Percentiles rank a stretch among this genome's conserved stretches.
These are phyloP conservation scores for Pomacea maculata DNA, from an alignment of 1,140 invertebrate species.

Conservation along the genomic window DNA sequence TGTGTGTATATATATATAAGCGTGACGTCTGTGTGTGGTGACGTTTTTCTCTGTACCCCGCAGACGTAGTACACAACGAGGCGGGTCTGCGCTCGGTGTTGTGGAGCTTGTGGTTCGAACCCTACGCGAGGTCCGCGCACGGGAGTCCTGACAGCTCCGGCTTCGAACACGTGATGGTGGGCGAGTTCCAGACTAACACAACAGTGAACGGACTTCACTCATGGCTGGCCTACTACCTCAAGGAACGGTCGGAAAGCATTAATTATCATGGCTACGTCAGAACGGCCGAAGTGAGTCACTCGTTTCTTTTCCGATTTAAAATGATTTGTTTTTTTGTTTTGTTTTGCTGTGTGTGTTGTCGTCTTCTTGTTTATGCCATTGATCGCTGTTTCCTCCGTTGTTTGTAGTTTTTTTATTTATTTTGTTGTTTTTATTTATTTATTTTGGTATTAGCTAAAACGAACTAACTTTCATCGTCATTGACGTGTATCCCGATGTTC, in stretches of 20 bases:
- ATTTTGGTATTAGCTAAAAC: too few relatives aligned
- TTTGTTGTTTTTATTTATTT: too few relatives aligned
- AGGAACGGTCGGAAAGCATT: constrained; percentile 56
- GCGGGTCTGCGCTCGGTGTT: constrained; percentile 27
- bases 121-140: constrained; percentile 47
- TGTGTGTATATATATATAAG: too few relatives aligned
- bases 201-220: constrained; percentile 65
- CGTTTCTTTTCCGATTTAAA: too few relatives aligned
- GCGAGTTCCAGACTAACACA: constrained; percentile 52
- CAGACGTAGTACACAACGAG: constrained; percentile 24
- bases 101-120: constrained; percentile 59
- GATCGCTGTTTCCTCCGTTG: too few relatives aligned
- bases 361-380: too few relatives aligned
- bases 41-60: neutral
- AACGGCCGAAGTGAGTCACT: too few relatives aligned
- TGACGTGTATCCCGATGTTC: too few relatives aligned
- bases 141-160: constrained; percentile 52
- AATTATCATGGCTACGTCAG: constrained; percentile 61
- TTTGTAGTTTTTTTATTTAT: too few relatives aligned
- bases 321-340: too few relatives aligned
- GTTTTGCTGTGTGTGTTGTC: too few relatives aligned
- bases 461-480: too few relatives aligned
- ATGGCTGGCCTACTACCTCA: constrained; percentile 63
- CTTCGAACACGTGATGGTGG: constrained; percentile 67
- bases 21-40: neutral